These are phyloP conservation scores for Thunnus albacares DNA, from an alignment of 2,797 vertebrate species.

Conservation along the genomic window DNA sequence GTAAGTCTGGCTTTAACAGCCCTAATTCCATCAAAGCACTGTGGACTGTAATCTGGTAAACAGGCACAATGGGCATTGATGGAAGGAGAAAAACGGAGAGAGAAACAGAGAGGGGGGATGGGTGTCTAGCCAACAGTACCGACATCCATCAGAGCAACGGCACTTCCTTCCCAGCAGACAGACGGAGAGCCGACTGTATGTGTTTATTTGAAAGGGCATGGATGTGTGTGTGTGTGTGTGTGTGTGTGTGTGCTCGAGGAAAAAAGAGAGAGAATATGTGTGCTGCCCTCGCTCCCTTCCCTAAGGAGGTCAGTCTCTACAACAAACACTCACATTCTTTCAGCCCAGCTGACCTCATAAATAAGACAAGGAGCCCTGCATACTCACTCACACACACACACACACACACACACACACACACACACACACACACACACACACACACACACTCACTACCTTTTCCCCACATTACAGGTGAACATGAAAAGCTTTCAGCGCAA, in stretches of 20 bases:
- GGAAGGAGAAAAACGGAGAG: constrained; percentile 62
- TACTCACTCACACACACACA: constrained; percentile 33
- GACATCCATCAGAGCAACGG: constrained; percentile 74
- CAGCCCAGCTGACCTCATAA: constrained; percentile 81
- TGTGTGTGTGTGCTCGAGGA: constrained; percentile 37
- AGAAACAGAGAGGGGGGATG: constrained; percentile 50
- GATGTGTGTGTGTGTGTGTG: constrained; percentile 31
- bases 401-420: constrained; percentile 36
- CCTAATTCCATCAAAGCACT: constrained; percentile 84
- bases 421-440: constrained; percentile 37
- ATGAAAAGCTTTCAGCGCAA: constrained; percentile 68
- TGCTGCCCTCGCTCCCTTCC: constrained; percentile 59
- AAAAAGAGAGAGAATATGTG: constrained; percentile 33
- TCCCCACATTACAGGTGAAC: constrained; percentile 72
- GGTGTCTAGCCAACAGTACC: constrained; percentile 71
- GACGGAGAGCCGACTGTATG: constrained; percentile 70
- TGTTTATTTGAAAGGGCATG: constrained; percentile 69
- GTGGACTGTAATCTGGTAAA: constrained; percentile 85
- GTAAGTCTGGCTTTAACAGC: constrained; percentile 78
- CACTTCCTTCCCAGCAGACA: constrained; percentile 81
- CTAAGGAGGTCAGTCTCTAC: constrained; percentile 76
- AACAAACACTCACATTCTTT: constrained; percentile 81
- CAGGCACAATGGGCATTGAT: constrained; percentile 85
- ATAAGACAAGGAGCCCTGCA: constrained; percentile 71
- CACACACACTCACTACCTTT: constrained; percentile 32